Conservation (phyloP, 2,797 vertebrate species). For the Mionectes olivaceus region DNA sequence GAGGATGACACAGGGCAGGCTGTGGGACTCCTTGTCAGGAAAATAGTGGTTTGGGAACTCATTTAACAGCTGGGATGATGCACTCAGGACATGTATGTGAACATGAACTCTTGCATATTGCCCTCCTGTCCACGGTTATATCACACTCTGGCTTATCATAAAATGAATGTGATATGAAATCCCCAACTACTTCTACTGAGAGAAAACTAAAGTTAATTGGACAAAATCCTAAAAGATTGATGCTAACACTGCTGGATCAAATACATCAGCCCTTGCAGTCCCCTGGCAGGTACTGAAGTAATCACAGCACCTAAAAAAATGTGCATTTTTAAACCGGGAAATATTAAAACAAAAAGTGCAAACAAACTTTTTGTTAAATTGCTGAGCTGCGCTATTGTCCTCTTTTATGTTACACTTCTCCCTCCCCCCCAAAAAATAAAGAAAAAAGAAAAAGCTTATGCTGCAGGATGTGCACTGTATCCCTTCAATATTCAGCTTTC, state of each 20-base stretch:
- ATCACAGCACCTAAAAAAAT: not conserved
- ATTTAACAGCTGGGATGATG: not conserved
- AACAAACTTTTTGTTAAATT: not conserved
- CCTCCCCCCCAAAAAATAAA: not conserved
- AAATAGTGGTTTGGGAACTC: not conserved
- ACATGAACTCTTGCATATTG: not conserved
- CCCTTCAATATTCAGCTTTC: not conserved
- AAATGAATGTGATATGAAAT: not conserved
- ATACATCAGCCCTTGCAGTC: not conserved
- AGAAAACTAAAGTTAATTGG: not conserved
- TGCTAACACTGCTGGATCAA: not conserved
- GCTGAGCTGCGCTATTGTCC: not conserved
- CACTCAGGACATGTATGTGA: not conserved
- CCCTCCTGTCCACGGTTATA: not conserved
- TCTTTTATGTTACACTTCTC: not conserved
- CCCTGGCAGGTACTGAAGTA: not conserved
- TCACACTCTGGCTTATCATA: not conserved
- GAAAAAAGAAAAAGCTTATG: not conserved
- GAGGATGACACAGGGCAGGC: not conserved
- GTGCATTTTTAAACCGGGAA: not conserved
- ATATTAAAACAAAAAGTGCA: not conserved
- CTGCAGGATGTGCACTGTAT: not conserved
- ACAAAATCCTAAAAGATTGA: not conserved
- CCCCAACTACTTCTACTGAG: not conserved
- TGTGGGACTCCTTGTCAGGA: not conserved